Percentiles rank a stretch among this genome's conserved stretches.
Evolutionary conservation across 2,888 invertebrate species (phyloP).

Genomic region (Octonoba sinensis): DNA sequence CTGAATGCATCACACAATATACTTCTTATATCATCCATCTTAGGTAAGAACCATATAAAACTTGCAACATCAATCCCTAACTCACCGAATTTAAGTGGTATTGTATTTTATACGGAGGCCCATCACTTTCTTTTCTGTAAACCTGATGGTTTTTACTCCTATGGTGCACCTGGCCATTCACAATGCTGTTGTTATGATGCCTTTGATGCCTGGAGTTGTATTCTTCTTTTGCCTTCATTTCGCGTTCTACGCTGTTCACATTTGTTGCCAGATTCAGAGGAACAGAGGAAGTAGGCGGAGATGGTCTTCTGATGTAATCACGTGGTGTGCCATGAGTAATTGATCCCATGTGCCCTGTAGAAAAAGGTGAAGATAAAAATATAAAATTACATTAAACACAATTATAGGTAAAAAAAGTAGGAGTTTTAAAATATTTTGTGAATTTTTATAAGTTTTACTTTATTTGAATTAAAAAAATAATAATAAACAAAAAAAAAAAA

Average conservation of each 20-base stretch:
- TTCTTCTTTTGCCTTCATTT: constrained; percentile 28
- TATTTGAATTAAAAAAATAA: too few relatives aligned
- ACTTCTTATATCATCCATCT: too few relatives aligned
- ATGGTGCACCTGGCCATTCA: constrained; percentile 42
- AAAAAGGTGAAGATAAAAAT: background rate
- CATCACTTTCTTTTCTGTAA: constrained; percentile 47
- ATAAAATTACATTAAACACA: too few relatives aligned
- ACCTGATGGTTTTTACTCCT: constrained; percentile 16
- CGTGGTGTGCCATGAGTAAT: constrained; percentile 69
- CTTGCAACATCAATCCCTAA: background rate
- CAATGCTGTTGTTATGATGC: background rate
- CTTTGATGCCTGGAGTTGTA: constrained; percentile 26
- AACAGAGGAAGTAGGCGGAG: constrained; percentile 31
- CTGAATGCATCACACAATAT: too few relatives aligned
- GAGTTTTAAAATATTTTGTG: too few relatives aligned
- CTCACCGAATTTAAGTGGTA: constrained; percentile 41
- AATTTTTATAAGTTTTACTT: too few relatives aligned
- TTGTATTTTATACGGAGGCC: constrained; percentile 25
- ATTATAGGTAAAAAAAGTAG: too few relatives aligned
- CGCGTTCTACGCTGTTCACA: constrained; percentile 17
- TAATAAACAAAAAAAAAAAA: background rate
- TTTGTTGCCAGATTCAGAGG: constrained; percentile 58
- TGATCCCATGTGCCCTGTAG: constrained; percentile 67
- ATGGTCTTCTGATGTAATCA: constrained; percentile 62
- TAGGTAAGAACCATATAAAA: too few relatives aligned